Percentiles rank a stretch among this genome's conserved stretches.
Conservation (phyloP, 2,113 vertebrate species). For the Marmota flaviventris region DNA sequence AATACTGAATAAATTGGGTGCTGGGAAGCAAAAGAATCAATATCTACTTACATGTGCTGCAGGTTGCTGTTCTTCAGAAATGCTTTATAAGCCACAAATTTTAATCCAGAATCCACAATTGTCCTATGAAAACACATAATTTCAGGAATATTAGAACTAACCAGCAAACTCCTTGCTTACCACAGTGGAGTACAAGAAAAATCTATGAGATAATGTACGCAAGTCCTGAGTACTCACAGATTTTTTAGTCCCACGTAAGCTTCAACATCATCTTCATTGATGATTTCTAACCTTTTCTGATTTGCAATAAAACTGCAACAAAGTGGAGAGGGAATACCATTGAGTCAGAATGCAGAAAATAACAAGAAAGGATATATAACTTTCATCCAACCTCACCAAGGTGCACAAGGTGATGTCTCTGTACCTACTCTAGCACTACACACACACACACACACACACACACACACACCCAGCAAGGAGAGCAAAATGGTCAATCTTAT, state of each 20-base stretch:
- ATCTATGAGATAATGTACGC: neutral
- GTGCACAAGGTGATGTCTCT: neutral
- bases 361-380: neutral
- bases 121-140: conserved; percentile 90
- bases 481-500: neutral
- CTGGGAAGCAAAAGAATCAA: neutral
- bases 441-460: no score
- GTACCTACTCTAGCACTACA: no score
- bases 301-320: conserved; percentile 96
- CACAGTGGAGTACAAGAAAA: conserved; percentile 69
- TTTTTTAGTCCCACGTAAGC: conserved; percentile 96
- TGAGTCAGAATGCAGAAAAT: neutral
- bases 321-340: conserved; percentile 47
- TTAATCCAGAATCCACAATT: conserved; percentile 96
- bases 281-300: conserved; percentile 94
- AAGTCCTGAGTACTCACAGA: conserved; percentile 92
- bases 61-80: conserved; percentile 96
- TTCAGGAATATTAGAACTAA: conserved; percentile 27
- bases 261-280: conserved; percentile 96
- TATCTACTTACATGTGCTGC: conserved; percentile 95
- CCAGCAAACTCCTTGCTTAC: neutral
- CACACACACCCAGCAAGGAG: neutral
- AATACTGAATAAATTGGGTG: conserved; percentile 17
- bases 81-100: conserved; percentile 93
- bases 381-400: neutral